A percentile compares a stretch with the other conserved stretches of the same genome.
Evolutionary conservation across 2,113 vertebrate genomes (phyloP).

Genomic region (Hydropotes inermis): DNA sequence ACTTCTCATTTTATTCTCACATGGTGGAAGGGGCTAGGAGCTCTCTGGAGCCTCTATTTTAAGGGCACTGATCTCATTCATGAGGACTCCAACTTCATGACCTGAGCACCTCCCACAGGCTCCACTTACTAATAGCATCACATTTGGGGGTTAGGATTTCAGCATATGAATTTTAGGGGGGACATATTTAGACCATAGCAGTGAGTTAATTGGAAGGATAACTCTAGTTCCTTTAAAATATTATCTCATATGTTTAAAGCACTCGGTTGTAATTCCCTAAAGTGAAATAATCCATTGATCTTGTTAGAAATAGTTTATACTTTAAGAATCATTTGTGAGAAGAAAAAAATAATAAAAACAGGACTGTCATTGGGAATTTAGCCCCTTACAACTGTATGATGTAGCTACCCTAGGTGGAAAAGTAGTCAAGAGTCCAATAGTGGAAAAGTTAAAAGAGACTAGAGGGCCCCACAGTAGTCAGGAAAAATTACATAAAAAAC

Average conservation of each 20-base stretch:
- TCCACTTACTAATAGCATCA: background rate
- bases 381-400: background rate
- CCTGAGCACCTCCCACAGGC: background rate
- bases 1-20: background rate
- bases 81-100: background rate
- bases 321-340: background rate
- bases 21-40: background rate
- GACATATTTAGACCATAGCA: background rate
- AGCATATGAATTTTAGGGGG: background rate
- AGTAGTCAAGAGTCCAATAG: background rate
- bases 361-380: background rate
- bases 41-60: background rate
- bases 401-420: background rate
- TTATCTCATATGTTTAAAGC: background rate
- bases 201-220: background rate
- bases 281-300: background rate
- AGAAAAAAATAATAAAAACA: background rate
- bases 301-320: background rate
- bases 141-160: background rate
- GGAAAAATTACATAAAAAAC: slow-evolving; percentile 16
- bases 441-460: background rate
- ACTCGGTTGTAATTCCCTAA: background rate
- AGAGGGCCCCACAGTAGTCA: background rate
- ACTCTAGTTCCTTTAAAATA: background rate
- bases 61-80: background rate